Evolutionary conservation across 2,797 vertebrate genomes (phyloP), one percentile per base, ranked within the genome.

Genomic region (Thalassophryne amazonica): DNA sequence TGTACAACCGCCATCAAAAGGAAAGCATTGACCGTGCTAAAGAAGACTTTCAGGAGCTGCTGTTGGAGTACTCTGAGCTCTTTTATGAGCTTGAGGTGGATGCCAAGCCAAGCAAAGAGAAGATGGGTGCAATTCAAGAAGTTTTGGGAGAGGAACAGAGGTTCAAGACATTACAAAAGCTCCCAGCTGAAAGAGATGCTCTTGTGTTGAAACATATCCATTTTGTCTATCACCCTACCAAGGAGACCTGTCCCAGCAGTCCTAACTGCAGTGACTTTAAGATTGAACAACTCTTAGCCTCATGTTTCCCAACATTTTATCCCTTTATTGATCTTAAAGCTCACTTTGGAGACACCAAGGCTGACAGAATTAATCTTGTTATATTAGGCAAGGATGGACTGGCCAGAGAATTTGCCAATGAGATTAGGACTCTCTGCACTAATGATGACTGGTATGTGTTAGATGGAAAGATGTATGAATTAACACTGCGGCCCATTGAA

Each of bases 41-140:
- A 80, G 96, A 99, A 78, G 96, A 98, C 40, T 98, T 99, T 41
- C 97, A 99, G 80, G 97, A 99, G 73, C 90, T 98, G 34, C 85
- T 99, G 21, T 60, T 99, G 13, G 97, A 99, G 49, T 99, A 97
- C 61, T 99, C 96, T 0, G 97, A 99, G 80, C 89, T 99, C n/a
- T 99, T 99, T 60, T 99, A 99, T 42, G 97, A 99, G 60, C 92
- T 99, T 34, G 96, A 98, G 72, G 86, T 99, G 4, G 97, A 99
- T 43, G 97, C 97, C 14, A 98, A 98, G 25, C 97, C 97, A 43
- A 99, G 97, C 86, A 99, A 99, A 77, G 96, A 99, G 80, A 99
- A 99, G 71, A 98, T 99, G 96, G 96, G 94, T 0, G 95, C 96
- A 10, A 99, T 99, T 46, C 97, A 98, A 80, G 97, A 99, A 2